Evolutionary conservation across 2,888 invertebrate species (phyloP), one percentile per base, ranked within the genome.

Genomic region (Ethmia dodecea): DNA sequence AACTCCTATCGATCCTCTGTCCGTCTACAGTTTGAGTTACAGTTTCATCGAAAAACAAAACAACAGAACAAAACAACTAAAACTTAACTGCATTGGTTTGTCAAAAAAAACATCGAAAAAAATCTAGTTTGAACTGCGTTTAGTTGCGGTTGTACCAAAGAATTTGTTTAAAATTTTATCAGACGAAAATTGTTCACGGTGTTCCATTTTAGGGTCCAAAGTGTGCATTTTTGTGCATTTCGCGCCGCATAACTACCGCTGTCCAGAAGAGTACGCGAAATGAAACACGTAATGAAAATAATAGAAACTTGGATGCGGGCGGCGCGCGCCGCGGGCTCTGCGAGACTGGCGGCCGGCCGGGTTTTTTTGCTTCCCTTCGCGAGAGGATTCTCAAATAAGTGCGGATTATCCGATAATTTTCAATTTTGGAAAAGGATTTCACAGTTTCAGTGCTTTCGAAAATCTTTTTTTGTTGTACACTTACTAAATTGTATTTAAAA

Each of bases 211-310:
- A 43, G 47, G 47, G 77, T 78, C 76, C 72, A 74, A 81, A 79
- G 70, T 80, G n/a, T 81, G 83, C 81, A 81, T 80, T 80, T 81
- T 81, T 54, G 66, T 69, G 67, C 76, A 67, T 76, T 67, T 61
- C 73, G 74, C 77, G 75, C 69, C 70, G 69, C 66, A 60, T 11
- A 26, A 67, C 71, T 66, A 75, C 73, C 79, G 81, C 83, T 64
- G 80, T 79, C 79, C 80, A 77, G 78, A 76, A 60, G 70, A 72
- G 76, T 81, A 83, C 84, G 81, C 84, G 84, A 84, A 86, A 83
- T 71, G 71, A 84, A 86, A 84, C 80, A 76, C 84, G 84, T 83
- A 84, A 84, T 65, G 60, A 83, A 79, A 77, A 78, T 75, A 80
- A 81, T 74, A 73, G 65, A 73, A 75, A 73, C 61, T 64, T 71